Percentiles rank a stretch among this genome's conserved stretches.
phyloP scores from a whole-genome alignment of 2,797 vertebrate species.

The Chaenodraco wilsoni region DNA sequence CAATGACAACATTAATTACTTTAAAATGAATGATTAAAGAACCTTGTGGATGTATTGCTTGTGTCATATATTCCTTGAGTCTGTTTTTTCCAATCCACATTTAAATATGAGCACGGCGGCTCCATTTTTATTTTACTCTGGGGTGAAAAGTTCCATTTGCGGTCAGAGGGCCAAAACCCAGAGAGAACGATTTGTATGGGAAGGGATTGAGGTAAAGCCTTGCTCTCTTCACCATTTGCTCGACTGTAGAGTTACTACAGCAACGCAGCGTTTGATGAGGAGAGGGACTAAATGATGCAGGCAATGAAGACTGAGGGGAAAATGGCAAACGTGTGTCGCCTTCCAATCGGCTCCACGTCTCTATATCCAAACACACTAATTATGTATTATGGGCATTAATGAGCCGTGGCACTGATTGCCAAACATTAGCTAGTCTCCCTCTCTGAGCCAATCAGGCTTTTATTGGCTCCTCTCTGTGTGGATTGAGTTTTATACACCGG shows the following conservation, averaged over 20 bases:
- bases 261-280: constrained; percentile 30
- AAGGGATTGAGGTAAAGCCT: not conserved
- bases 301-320: constrained; percentile 29
- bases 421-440: constrained; percentile 61
- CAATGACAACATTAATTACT: not conserved
- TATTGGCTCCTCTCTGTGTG: constrained; percentile 47
- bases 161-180: not conserved
- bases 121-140: not conserved
- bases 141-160: not conserved
- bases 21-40: not conserved
- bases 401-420: constrained; percentile 67
- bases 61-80: not conserved
- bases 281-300: constrained; percentile 33
- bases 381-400: constrained; percentile 67
- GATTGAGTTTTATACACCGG: constrained; percentile 32
- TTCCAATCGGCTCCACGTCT: constrained; percentile 50
- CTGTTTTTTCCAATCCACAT: not conserved
- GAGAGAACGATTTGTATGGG: not conserved
- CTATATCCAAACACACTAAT: constrained; percentile 69
- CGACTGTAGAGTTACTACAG: constrained; percentile 5
- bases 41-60: not conserved
- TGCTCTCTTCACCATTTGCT: not conserved
- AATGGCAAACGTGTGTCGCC: constrained; percentile 30
- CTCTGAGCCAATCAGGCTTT: constrained; percentile 62
- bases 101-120: not conserved